Base-by-base conservation (phyloP, 2,888 invertebrate genomes). In the Cryptocephalus moraei region DNA sequence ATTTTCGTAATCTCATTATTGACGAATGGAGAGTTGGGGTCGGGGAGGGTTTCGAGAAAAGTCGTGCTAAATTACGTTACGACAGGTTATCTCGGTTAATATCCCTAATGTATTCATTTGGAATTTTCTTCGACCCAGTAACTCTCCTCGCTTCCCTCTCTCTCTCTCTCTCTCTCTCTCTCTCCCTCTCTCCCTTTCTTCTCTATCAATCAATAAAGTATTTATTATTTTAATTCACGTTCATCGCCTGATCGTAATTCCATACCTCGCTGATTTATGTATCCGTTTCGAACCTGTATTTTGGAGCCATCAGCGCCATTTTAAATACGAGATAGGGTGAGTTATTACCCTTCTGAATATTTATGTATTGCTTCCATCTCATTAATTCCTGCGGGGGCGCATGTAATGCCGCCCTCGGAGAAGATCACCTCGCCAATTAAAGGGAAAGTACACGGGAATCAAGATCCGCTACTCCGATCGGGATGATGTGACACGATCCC, bases 291-390 rank as follows among this genome's bases (percentile, higher is more conserved):
- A 62, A 64, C 64, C 61, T 58, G 62, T 63, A 62, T 58, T 64
- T 64, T 63, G 58, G 60, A 57, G 57, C 62, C 62, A 64, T 64
- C 64, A 62, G 57, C 58, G 56, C 60, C 60, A 62, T 64, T 63
- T 63, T 61, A 63, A 62, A 61, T 56, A 57, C 57, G 56, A 59
- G 57, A 62, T 61, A 60, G 44, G 56, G 55, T 58, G 55, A 60
- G 57, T 56, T 60, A 59, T 57, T 49, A 48, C 58, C 22, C 52
- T 51, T 54, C 49, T 57, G 59, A 59, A 62, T 62, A 60, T 62
- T 62, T 60, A 62, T 60, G 56, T 50, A 36, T 47, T 47, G 51
- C 45, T 56, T 53, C 56, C 53, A 55, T 52, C 53, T 49, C 39
- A 48, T 42, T 56, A 54, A 60, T 60, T 58, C 54, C 36, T 22